Conservation (phyloP, 2,113 vertebrate genomes). For the Lethenteron reissneri region DNA sequence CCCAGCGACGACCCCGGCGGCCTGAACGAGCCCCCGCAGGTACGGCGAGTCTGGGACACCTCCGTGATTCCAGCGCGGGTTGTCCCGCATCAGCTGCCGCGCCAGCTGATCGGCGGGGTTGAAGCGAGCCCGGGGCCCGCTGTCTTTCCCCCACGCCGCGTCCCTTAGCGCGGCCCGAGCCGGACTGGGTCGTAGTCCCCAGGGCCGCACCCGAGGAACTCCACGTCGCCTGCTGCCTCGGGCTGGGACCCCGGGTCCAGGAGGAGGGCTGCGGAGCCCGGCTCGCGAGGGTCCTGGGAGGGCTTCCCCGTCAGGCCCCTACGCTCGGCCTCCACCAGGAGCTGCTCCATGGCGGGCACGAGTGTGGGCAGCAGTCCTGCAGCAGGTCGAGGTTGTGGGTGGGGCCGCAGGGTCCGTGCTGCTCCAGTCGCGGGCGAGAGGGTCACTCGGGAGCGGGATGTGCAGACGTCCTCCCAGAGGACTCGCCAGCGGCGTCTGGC, state of each 20-base stretch:
- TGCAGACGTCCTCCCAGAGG: too few species aligned
- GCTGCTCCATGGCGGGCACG: slow-evolving; percentile 23
- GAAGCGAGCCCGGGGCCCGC: slow-evolving; percentile 16
- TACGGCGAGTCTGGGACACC: slow-evolving; percentile 20
- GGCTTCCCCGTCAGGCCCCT: slow-evolving; percentile 16
- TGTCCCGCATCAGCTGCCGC: slow-evolving; percentile 36
- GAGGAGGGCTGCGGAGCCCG: too few species aligned
- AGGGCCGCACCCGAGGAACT: too few species aligned
- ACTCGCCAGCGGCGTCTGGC: too few species aligned
- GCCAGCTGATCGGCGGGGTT: slow-evolving; percentile 27
- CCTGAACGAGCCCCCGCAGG: slow-evolving; percentile 19
- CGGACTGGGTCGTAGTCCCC: too few species aligned
- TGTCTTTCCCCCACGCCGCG: not conserved
- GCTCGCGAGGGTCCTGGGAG: too few species aligned
- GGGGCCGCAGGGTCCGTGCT: too few species aligned
- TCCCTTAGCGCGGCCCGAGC: slow-evolving; percentile 9
- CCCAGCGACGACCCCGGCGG: slow-evolving; percentile 6
- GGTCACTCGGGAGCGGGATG: too few species aligned
- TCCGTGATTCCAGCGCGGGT: slow-evolving; percentile 17
- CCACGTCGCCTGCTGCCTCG: too few species aligned
- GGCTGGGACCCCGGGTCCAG: too few species aligned
- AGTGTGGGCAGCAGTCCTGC: slow-evolving; percentile 35
- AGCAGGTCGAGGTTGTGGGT: slow-evolving; percentile 21
- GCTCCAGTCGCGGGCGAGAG: too few species aligned
- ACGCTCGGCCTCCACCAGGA: slow-evolving; percentile 26